Conservation (phyloP, 2,888 invertebrate genomes). For the Antitype chi region DNA sequence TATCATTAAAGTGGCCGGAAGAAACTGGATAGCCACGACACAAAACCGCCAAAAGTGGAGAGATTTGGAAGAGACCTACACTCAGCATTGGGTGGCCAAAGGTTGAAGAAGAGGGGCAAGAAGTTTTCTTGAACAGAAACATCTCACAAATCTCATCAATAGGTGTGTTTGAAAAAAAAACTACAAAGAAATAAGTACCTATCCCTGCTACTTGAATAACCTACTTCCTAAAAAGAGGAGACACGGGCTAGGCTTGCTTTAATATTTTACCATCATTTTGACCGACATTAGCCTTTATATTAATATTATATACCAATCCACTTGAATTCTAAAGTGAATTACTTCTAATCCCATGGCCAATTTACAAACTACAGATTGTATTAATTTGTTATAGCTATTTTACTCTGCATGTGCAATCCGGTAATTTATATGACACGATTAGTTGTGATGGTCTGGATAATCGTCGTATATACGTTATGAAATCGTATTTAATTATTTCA, state of each 20-base stretch:
- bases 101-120: no score
- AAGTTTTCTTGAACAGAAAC: no score
- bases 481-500: background rate
- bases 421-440: conserved; percentile 11
- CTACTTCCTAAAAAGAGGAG: no score
- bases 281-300: background rate
- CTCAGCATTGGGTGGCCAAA: no score
- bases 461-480: background rate
- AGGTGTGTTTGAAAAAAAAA: no score
- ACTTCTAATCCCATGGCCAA: background rate
- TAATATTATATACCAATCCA: background rate
- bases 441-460: conserved; percentile 12
- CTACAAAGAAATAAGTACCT: no score
- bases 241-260: background rate
- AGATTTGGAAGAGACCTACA: no score
- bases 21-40: no score
- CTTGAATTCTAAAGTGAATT: background rate
- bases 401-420: background rate
- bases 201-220: no score
- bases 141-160: no score
- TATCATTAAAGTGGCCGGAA: no score
- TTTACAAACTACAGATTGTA: conserved; percentile 31
- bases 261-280: background rate
- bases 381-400: conserved; percentile 32
- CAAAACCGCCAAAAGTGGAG: no score